Evolutionary conservation across 2,797 vertebrate species (phyloP), one percentile per base, ranked within the genome.

Genomic region (Falco berigora): DNA sequence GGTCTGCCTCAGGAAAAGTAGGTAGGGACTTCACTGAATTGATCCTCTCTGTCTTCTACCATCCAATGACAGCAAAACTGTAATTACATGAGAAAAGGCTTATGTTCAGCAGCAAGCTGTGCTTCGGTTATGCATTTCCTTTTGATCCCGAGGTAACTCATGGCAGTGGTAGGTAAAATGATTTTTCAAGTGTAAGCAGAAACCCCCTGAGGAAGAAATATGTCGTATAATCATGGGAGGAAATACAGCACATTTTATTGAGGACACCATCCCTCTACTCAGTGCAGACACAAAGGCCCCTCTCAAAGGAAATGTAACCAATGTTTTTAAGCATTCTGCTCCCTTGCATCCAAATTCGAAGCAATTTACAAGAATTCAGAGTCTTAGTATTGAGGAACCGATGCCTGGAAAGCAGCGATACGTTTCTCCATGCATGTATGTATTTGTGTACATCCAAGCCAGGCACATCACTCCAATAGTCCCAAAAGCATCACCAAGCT

Each of bases 131-230:
- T 62, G 47, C 1, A 0, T 62, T 96, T 86, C 59, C 71, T 92
- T 96, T 94, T 92, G 77, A 92, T 92, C 64, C 88, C 9, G 5
- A 90, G 55, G 66, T 92, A 86, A 78, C 55, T 91, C 7, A 2
- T 79, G 86, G 71, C 84, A 89, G 62, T 27, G 44, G 55, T 23
- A 86, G 47, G 90, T 85, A 84, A 94, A 94, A 92, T 84, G 66
- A 94, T 88, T 94, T 95, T 94, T 88, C 63, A 79, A 73, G 56
- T 76, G 52, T 61, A 94, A 75, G n/a, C 59, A 94, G 66, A 86
- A 95, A 88, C 95, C 21, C 86, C 66, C 59, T 14, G 46, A 76
- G 80, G 91, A 92, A 79, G 73, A 76, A 88, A 95, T 55, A 30
- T 9, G 14, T 67, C n/a, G 4, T 71, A 86, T 69, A 88, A 84